Evolutionary conservation across 1,140 invertebrate genomes (phyloP).

Genomic region (Antheraea pernyi): DNA sequence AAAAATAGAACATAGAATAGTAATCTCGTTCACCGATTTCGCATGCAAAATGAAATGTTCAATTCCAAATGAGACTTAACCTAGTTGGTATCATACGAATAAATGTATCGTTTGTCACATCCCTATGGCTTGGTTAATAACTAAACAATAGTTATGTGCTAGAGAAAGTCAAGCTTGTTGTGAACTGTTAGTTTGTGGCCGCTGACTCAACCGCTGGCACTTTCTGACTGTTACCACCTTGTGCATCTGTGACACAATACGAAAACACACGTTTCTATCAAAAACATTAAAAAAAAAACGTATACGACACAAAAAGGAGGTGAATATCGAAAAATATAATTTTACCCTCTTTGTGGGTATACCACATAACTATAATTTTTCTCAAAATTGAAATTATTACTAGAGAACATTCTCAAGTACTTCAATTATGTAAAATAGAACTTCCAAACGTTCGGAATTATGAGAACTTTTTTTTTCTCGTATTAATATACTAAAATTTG

Average conservation of each 20-base stretch:
- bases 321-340: too few relatives aligned
- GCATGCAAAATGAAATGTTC: constrained; percentile 66
- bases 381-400: too few relatives aligned
- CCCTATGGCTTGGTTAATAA: constrained; percentile 42
- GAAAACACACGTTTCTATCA: background rate
- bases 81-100: constrained; percentile 68
- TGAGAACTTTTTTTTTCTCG: too few relatives aligned
- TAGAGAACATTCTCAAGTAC: too few relatives aligned
- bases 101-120: constrained; percentile 65
- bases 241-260: constrained; percentile 46
- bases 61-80: constrained; percentile 73
- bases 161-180: constrained; percentile 52
- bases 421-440: too few relatives aligned
- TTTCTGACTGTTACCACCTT: constrained; percentile 47
- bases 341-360: too few relatives aligned
- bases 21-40: constrained; percentile 57
- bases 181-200: constrained; percentile 51
- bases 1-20: constrained; percentile 42
- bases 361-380: too few relatives aligned
- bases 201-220: constrained; percentile 32
- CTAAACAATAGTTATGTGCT: constrained; percentile 60
- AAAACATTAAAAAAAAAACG: too few relatives aligned
- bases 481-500: too few relatives aligned
- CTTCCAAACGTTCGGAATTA: too few relatives aligned
- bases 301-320: too few relatives aligned